phyloP scores from a whole-genome alignment of 2,113 vertebrate species.

The Nanorana parkeri region DNA sequence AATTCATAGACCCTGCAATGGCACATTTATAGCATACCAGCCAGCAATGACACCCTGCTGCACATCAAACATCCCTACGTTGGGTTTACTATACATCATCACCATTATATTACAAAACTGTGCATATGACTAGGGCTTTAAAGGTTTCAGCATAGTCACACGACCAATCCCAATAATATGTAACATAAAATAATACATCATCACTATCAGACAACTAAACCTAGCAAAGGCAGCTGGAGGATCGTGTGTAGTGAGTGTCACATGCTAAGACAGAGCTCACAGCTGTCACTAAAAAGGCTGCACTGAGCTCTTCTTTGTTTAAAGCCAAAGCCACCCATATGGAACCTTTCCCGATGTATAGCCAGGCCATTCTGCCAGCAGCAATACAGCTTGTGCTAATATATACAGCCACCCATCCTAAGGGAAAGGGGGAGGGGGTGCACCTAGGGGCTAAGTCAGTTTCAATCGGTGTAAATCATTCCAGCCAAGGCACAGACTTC shows the following conservation, averaged over 20 bases:
- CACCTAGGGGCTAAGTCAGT: background rate
- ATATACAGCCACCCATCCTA: slow-evolving; percentile 7
- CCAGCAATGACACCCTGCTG: background rate
- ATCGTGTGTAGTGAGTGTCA: slow-evolving; percentile 7
- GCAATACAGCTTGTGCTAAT: slow-evolving; percentile 32
- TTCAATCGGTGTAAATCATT: background rate
- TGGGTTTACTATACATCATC: background rate
- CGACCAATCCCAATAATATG: no score
- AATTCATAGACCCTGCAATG: slow-evolving; percentile 32
- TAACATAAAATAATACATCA: no score
- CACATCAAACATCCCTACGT: background rate
- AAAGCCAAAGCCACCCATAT: slow-evolving; percentile 35
- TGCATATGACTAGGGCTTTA: no score
- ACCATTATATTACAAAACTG: no score
- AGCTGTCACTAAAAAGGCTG: slow-evolving; percentile 34
- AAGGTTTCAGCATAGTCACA: no score
- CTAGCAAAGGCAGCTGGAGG: background rate
- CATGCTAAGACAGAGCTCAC: slow-evolving; percentile 31
- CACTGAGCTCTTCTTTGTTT: slow-evolving; percentile 39
- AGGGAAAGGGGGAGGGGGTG: background rate
- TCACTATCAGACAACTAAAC: background rate
- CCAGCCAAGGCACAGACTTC: slow-evolving; percentile 22
- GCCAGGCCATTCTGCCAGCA: slow-evolving; percentile 37
- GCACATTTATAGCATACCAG: slow-evolving; percentile 17
- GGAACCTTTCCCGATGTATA: slow-evolving; percentile 35